Evolutionary conservation across 1,140 invertebrate species (phyloP), one percentile per base, ranked within the genome.

Genomic region (Chlorops oryzae): DNA sequence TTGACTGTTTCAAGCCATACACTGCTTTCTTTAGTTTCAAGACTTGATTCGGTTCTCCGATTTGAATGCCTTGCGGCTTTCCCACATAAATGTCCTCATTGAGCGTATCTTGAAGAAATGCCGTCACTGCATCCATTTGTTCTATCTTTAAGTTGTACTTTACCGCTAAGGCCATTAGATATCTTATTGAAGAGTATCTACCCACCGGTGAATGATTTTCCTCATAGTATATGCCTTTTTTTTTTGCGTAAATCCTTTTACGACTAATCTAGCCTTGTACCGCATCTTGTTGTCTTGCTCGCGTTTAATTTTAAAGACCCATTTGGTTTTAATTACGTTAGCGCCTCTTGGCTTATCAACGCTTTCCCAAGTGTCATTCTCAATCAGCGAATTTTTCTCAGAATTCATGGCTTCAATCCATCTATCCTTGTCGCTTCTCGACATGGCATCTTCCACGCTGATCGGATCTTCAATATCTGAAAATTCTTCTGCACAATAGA

Each of bases 21-120:
- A 65, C 9, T 12, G 65, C 58, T 48, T 52, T 55, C 15, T 50
- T 54, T 18, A 66, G 39, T 48, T 51, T 52, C 44, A 54, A 58
- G 2, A 59, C 56, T 21, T n/a, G 20, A 54, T n/a, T 34, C 50
- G 15, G 32, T 32, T 25, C 35, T 34, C 47, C 35, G 24, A 47
- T 22, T 52, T 47, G 17, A 39, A 52, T 49, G 18, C 57, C 63
- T 12, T 59, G 28, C 15, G 71, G 70, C 41, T 61, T 58, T 40
- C 55, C 50, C 72, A 75, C 74, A 32, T 71, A 76, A 2, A 76
- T 65, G 13, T 74, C 63, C 52, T 67, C 65, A 23, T 52, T 35
- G 27, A 58, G 27, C 1, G 54, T 41, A n/a, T 56, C 50, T 27
- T 62, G 41, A 21, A 59, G 35, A 45, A 54, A 59, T 23, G 60